Base-by-base conservation (phyloP, 2,888 invertebrate species). In the Heliconius erato region DNA sequence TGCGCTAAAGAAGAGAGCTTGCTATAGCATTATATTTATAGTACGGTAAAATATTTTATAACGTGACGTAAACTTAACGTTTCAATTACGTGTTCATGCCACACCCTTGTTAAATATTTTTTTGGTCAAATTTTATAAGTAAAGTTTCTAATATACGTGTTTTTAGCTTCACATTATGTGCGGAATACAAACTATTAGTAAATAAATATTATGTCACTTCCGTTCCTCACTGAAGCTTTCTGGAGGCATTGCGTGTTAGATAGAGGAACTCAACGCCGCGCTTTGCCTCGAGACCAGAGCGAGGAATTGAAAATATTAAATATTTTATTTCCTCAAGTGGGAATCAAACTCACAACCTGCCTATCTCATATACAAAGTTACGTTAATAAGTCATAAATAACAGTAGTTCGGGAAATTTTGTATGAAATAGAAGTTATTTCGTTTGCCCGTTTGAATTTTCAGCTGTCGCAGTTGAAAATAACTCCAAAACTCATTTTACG, bases 361-460 rank as follows among this genome's bases (percentile, higher is more conserved):
- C 59, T 23, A n/a, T n/a, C 14, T 14, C 71, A 71, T 44, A 44
- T 23, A 59, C 32, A 59, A 63, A 76, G 63, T 63, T 76, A 76
- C 35, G 35, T 77, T 78, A 76, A 81, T 79, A 83, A 83, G 80
- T 82, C 83, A 68, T 81, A 79, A 81, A 68, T 69, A 82, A 76
- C 82, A 49, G 74, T 63, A 81, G 80, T 85, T 78, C 74, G 71
- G 79, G 79, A 81, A 84, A 81, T 82, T 79, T 84, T 82, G 80
- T 79, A 81, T 83, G 79, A 82, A 85, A 85, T 86, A 82, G 79
- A 86, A 83, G 79, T 79, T 84, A 84, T 85, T 85, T 79, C 83
- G 84, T 84, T 86, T 81, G 77, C 80, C 80, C 82, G 79, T 85
- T 83, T 81, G 82, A 83, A 85, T 85, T 85, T 85, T 83, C 82